These are phyloP conservation scores for Macrotrachela quadricornifera DNA, from an alignment of 1,140 invertebrate genomes.

Conservation along the genomic window DNA sequence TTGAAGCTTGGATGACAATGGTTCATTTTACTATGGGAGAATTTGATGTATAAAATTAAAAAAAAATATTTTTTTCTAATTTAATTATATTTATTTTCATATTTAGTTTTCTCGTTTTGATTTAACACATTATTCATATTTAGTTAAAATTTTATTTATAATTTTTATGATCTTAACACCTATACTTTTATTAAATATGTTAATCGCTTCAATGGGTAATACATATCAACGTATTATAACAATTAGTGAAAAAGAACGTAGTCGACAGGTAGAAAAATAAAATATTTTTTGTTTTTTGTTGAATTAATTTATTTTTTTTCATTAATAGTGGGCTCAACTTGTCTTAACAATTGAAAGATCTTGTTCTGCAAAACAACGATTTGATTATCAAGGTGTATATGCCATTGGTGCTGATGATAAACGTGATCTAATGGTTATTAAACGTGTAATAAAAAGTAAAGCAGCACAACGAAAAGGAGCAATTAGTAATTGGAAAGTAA, in stretches of 20 bases:
- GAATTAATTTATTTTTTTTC: constrained; percentile 7
- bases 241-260: constrained; percentile 92
- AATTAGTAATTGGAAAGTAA: constrained; percentile 61
- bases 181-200: constrained; percentile 46
- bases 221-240: constrained; percentile 54
- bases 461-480: constrained; percentile 90
- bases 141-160: constrained; percentile 79
- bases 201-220: constrained; percentile 39
- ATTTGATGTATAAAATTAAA: constrained; percentile 52
- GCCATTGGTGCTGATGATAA: no score
- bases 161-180: constrained; percentile 93
- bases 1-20: constrained; percentile 79
- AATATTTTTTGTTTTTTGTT: not conserved
- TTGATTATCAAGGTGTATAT: no score
- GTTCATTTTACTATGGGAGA: constrained; percentile 92
- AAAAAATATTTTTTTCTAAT: not conserved
- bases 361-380: constrained; percentile 45
- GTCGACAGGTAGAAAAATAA: constrained; percentile 55
- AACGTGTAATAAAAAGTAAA: constrained; percentile 78
- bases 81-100: constrained; percentile 15
- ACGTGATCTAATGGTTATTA: constrained; percentile 79
- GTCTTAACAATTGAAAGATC: constrained; percentile 79
- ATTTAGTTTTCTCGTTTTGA: constrained; percentile 71
- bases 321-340: constrained; percentile 80
- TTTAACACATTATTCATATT: constrained; percentile 61